These are phyloP conservation scores for Callaeas wilsoni DNA, from an alignment of 2,113 vertebrate species.

Conservation along the genomic window DNA sequence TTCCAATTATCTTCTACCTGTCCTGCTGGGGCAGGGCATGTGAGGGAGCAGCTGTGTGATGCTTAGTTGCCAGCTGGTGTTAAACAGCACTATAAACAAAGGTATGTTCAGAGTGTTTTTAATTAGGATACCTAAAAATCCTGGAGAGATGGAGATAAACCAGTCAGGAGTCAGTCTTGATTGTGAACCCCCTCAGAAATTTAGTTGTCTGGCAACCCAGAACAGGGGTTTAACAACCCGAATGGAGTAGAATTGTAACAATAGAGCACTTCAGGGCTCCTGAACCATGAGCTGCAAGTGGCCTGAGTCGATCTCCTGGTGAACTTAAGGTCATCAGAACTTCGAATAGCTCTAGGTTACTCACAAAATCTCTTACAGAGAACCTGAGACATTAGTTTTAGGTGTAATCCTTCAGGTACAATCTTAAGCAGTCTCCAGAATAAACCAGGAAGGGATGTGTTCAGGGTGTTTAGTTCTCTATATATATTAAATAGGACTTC, in stretches of 20 bases:
- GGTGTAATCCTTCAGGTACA: not conserved
- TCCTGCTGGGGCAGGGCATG: not conserved
- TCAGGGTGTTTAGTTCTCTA: not conserved
- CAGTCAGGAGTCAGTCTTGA: not conserved
- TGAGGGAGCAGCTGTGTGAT: not conserved
- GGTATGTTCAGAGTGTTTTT: not conserved
- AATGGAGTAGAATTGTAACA: not conserved
- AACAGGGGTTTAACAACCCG: accelerated
- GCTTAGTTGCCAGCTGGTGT: not conserved
- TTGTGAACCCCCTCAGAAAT: not conserved
- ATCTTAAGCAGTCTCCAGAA: not conserved
- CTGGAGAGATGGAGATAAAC: not conserved
- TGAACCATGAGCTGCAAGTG: not conserved
- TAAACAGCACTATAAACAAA: not conserved
- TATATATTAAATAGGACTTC: not conserved
- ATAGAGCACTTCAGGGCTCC: not conserved
- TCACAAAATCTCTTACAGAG: not conserved
- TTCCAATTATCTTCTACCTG: not conserved
- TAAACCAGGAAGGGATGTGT: not conserved
- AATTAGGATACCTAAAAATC: not conserved
- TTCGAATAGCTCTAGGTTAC: not conserved
- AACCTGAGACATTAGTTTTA: not conserved
- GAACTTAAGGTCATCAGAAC: not conserved
- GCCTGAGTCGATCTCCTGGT: not conserved
- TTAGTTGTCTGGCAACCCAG: not conserved